phyloP scores from a whole-genome alignment of 2,888 invertebrate genomes.

The Pachymerium ferrugineum region DNA sequence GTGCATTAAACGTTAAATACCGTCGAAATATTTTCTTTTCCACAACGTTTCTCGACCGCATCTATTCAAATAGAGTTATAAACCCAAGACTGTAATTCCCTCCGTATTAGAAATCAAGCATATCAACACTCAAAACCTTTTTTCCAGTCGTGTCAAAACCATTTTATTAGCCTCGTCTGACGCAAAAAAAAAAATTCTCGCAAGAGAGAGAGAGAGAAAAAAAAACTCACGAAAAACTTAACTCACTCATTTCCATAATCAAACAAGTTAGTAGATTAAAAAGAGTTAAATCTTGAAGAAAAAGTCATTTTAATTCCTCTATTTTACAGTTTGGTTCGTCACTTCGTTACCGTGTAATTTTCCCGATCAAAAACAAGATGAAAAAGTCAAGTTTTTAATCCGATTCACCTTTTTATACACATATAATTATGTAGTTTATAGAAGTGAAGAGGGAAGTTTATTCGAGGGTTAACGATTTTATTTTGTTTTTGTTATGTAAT shows the following conservation, averaged over 20 bases:
- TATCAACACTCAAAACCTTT: neutral
- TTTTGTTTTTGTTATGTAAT: neutral
- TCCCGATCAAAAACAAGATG: too few relatives aligned
- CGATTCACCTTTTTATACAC: too few relatives aligned
- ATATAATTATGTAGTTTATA: constrained; percentile 5
- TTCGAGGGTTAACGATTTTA: neutral
- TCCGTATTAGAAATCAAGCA: neutral
- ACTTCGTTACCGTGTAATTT: too few relatives aligned
- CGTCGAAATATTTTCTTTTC: neutral
- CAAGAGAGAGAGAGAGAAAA: too few relatives aligned
- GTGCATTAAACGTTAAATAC: constrained; percentile 3
- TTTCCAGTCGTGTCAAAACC: neutral
- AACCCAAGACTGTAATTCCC: neutral
- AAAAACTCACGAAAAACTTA: too few relatives aligned
- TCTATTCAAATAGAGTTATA: neutral
- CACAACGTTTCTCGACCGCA: neutral
- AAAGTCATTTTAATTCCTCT: too few relatives aligned
- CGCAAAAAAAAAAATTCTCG: too few relatives aligned
- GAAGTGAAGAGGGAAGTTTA: neutral
- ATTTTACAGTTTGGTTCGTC: too few relatives aligned
- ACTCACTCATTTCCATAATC: too few relatives aligned
- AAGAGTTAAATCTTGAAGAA: too few relatives aligned
- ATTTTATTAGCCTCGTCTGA: neutral
- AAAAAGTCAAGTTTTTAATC: too few relatives aligned
- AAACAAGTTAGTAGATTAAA: too few relatives aligned